Percentiles rank a stretch among this genome's conserved stretches.
phyloP scores from a whole-genome alignment of 2,888 invertebrate species.

The Acleris emargana region DNA sequence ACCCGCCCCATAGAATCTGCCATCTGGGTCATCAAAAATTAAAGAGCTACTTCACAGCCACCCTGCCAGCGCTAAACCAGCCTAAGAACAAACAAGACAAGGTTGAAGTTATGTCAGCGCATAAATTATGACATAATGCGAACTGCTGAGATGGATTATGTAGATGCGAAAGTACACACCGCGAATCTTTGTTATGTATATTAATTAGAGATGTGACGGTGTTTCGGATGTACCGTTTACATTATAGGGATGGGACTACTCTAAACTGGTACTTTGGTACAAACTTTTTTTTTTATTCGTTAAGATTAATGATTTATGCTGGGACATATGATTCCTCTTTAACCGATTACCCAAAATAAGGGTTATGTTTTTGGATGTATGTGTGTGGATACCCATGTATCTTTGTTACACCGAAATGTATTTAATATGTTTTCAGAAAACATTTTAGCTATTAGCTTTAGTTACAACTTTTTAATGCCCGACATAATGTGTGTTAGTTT shows the following conservation, averaged over 20 bases:
- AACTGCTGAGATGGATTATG: constrained; percentile 38
- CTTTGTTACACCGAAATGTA: too few relatives aligned
- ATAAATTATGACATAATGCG: constrained; percentile 30
- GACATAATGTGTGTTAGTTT: too few relatives aligned
- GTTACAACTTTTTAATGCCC: too few relatives aligned
- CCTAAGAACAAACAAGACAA: constrained; percentile 6
- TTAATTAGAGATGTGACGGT: constrained; percentile 48
- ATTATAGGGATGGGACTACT: not conserved
- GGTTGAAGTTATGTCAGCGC: constrained; percentile 1
- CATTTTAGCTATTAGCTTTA: too few relatives aligned
- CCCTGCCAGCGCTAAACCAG: not conserved
- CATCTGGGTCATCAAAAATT: constrained; percentile 32
- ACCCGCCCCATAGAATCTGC: constrained; percentile 12
- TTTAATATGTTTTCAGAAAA: too few relatives aligned
- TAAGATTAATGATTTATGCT: too few relatives aligned
- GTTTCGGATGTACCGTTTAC: not conserved
- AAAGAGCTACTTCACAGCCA: constrained; percentile 10
- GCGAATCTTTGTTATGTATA: constrained; percentile 55
- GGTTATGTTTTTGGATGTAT: too few relatives aligned
- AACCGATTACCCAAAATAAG: too few relatives aligned
- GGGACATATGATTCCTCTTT: too few relatives aligned
- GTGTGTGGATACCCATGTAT: too few relatives aligned
- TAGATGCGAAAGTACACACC: constrained; percentile 45
- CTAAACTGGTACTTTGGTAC: too few relatives aligned
- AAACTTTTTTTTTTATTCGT: too few relatives aligned